These are phyloP conservation scores for Leptopterna dolabrata DNA, from an alignment of 2,888 invertebrate species.

Conservation along the genomic window DNA sequence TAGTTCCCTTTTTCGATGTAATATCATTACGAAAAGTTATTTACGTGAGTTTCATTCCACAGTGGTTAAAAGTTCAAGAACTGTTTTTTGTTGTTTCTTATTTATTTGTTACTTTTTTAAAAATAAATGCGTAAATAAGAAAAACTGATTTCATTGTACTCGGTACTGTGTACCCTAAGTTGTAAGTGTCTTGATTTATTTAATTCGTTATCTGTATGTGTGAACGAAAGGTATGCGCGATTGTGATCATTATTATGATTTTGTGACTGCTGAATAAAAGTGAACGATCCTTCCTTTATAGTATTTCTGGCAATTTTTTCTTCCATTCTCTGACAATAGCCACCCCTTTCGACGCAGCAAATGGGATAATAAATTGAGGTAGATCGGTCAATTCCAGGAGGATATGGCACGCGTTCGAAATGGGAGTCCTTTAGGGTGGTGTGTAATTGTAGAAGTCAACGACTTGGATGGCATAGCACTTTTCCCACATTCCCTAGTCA, in stretches of 20 bases:
- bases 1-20: background rate
- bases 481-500: too few relatives aligned
- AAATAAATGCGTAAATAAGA: constrained; percentile 21
- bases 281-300: background rate
- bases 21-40: background rate
- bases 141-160: background rate
- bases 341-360: too few relatives aligned
- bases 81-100: constrained; percentile 40
- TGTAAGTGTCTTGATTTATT: background rate
- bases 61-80: constrained; percentile 30
- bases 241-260: background rate
- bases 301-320: background rate
- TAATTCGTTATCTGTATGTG: background rate
- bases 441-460: too few relatives aligned
- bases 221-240: background rate
- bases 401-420: too few relatives aligned
- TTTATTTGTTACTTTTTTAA: constrained; percentile 47
- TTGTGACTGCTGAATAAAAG: background rate
- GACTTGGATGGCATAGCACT: too few relatives aligned
- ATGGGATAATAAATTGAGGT: too few relatives aligned
- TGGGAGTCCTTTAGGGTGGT: too few relatives aligned
- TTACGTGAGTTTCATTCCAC: constrained; percentile 31
- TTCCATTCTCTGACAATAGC: too few relatives aligned
- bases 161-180: constrained; percentile 38
- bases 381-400: too few relatives aligned